Percentiles rank a stretch among this genome's conserved stretches.
These are phyloP conservation scores for Eledona agricola DNA, from an alignment of 2,888 invertebrate genomes.

Conservation along the genomic window DNA sequence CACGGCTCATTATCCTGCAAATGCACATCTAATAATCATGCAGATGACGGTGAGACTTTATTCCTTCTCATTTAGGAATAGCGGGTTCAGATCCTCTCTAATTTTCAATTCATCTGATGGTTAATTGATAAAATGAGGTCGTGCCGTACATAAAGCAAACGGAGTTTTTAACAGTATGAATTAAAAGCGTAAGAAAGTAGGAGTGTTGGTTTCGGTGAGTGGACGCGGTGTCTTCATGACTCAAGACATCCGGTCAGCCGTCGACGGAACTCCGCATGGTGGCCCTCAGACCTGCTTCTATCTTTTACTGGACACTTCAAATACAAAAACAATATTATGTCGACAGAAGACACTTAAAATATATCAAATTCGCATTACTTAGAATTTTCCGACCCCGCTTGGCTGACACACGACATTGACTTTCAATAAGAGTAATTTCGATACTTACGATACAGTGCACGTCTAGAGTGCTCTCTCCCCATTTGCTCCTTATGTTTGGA, in stretches of 20 bases:
- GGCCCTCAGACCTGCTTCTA: constrained; percentile 44
- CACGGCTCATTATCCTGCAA: constrained; percentile 41
- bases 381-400: no score
- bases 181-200: constrained; percentile 52
- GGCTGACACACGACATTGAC: no score
- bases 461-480: no score
- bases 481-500: no score
- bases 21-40: constrained; percentile 38
- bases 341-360: no score
- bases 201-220: constrained; percentile 55
- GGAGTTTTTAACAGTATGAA: constrained; percentile 27
- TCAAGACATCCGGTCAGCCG: constrained; percentile 57
- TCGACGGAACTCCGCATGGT: constrained; percentile 55
- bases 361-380: no score
- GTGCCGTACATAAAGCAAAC: constrained; percentile 25
- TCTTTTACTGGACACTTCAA: constrained; percentile 46
- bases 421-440: no score
- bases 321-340: constrained; percentile 43
- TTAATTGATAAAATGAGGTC: constrained; percentile 31
- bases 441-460: no score
- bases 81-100: constrained; percentile 18
- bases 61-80: constrained; percentile 19
- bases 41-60: no score
- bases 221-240: constrained; percentile 53
- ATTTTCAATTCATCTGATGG: constrained; percentile 22